These are phyloP conservation scores for Thamnaconus septentrionalis DNA, from an alignment of 2,113 vertebrate species.

Conservation along the genomic window DNA sequence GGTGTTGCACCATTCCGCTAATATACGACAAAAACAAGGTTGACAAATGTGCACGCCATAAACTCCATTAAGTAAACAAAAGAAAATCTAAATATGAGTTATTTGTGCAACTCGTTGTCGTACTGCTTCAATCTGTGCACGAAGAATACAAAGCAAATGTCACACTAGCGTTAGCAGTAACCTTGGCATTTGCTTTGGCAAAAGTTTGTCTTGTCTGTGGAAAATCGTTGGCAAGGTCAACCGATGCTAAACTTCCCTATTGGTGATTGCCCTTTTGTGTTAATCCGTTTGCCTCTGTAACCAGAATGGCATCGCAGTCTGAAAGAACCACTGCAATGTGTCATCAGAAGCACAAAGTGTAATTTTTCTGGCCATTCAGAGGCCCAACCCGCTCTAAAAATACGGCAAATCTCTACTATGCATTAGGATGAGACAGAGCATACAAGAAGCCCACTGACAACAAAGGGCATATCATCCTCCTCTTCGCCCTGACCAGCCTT, in stretches of 20 bases:
- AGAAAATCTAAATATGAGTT: too few species aligned
- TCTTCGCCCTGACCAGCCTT: slow-evolving; percentile 51
- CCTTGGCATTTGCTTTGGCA: slow-evolving; percentile 31
- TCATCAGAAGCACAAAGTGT: slow-evolving; percentile 15
- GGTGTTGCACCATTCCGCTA: too few species aligned
- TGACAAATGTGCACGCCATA: too few species aligned
- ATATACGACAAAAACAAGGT: too few species aligned
- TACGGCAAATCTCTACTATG: slow-evolving; percentile 13
- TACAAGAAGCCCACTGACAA: slow-evolving; percentile 51
- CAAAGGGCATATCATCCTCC: slow-evolving; percentile 58
- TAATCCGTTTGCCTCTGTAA: too few species aligned
- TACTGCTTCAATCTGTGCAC: slow-evolving; percentile 12
- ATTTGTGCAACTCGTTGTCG: slow-evolving; percentile 4
- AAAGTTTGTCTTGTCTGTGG: background rate
- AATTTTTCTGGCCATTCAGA: slow-evolving; percentile 7
- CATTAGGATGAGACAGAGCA: slow-evolving; percentile 7
- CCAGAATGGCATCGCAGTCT: too few species aligned
- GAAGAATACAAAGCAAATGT: slow-evolving; percentile 25
- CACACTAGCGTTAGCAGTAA: slow-evolving; percentile 15
- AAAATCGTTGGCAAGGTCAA: too few species aligned
- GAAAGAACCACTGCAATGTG: background rate
- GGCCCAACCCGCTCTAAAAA: slow-evolving; percentile 16
- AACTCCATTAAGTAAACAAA: too few species aligned
- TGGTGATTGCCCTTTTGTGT: too few species aligned
- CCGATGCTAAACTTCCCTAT: too few species aligned